Base-by-base conservation (phyloP, 1,140 invertebrate genomes). In the Phenacoccus solenopsis region DNA sequence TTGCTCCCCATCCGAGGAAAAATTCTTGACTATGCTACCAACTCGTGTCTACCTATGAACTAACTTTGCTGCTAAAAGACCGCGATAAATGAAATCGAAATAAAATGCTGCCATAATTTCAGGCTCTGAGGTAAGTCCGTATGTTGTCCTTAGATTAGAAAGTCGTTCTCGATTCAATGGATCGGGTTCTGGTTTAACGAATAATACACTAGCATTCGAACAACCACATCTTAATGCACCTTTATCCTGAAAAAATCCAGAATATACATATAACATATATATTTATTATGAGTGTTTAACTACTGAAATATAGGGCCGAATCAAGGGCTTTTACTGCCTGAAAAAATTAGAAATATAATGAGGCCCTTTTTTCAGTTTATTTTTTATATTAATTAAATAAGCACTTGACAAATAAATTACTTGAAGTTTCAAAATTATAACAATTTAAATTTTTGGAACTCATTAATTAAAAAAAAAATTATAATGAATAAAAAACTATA, bases 61-160 rank as follows among this genome's bases (percentile, higher is more conserved):
- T 80, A 81, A 87, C 86, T 86, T 90, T 74, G 90, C 85, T 0
- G 90, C 84, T n/a, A 86, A 76, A 69, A 93, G 85, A 10, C 88
- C 86, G 61, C 87, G 78, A 25, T 88, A 77, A 7, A 87, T 84
- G 22, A 94, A 76, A 77, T 96, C 93, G 78, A 92, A 94, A 76
- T 93, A 93, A 77, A 95, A 94, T 0, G 89, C 87, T 5, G 90
- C 87, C 1, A 86, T 84, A 67, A 90, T 84, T 76, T 86, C 84
- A 1, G 88, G 87, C 72, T 85, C 83, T 24, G 84, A 83, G 71
- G 85, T 87, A 72, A 90, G 81, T 72, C 86, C 85, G 75, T 84
- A 88, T 0, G 85, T 85, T 1, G 84, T 86, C 73, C 82, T 82
- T n/a, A 90, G 83, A 68, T 84, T 81, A n/a, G 83, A 83, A 56